Percentiles rank a stretch among this genome's conserved stretches.
These are phyloP conservation scores for Oryzias dopingdopingensis DNA, from an alignment of 2,797 vertebrate species.

Conservation along the genomic window DNA sequence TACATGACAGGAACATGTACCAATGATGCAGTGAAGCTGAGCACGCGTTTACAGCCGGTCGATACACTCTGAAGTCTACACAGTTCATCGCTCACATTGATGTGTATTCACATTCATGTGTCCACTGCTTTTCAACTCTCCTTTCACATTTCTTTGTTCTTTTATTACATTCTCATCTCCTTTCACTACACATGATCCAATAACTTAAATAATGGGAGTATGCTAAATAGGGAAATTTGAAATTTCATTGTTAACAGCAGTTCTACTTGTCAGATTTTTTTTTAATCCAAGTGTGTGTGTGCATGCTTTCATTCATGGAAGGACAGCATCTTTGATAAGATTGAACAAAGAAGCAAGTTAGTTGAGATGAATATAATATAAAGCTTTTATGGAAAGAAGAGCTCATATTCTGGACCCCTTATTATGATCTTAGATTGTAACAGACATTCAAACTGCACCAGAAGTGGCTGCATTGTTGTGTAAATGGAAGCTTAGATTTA, in stretches of 20 bases:
- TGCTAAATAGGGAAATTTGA: slow-evolving; percentile 13
- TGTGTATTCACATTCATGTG: not conserved
- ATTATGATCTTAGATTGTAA: slow-evolving; percentile 41
- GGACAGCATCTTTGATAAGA: slow-evolving; percentile 43
- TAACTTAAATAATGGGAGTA: slow-evolving; percentile 24
- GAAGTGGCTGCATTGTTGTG: slow-evolving; percentile 63
- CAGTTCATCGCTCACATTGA: slow-evolving; percentile 8
- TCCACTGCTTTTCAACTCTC: not conserved
- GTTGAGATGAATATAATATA: slow-evolving; percentile 52
- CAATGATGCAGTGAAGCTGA: slow-evolving; percentile 13
- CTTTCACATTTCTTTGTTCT: not conserved
- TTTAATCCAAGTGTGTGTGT: slow-evolving; percentile 15
- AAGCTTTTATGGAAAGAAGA: slow-evolving; percentile 30
- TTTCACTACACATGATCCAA: slow-evolving; percentile 20
- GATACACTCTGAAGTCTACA: slow-evolving; percentile 9
- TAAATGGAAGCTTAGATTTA: slow-evolving; percentile 58
- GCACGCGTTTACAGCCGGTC: slow-evolving; percentile 17
- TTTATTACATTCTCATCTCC: slow-evolving; percentile 6
- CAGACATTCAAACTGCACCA: slow-evolving; percentile 50
- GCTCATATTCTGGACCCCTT: slow-evolving; percentile 27
- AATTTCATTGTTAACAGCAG: slow-evolving; percentile 4
- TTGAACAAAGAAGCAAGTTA: slow-evolving; percentile 49
- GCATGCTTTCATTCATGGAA: slow-evolving; percentile 1
- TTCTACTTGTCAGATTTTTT: slow-evolving; percentile 33
- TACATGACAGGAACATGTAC: slow-evolving; percentile 32